Conservation (phyloP, 2,888 invertebrate species). For the Empis stercorea region DNA sequence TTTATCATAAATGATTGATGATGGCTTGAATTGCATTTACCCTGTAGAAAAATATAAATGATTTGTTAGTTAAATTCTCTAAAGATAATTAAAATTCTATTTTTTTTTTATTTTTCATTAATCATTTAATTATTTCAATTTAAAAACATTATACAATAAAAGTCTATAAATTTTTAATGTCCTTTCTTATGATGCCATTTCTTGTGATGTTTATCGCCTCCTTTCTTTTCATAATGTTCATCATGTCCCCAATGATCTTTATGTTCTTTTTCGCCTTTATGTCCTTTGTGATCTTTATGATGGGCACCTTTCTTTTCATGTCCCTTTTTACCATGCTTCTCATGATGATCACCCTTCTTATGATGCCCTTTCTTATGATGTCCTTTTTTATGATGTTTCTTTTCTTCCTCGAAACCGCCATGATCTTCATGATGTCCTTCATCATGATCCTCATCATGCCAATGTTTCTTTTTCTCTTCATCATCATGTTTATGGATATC, state of each 20-base stretch:
- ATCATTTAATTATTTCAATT: no score
- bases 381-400: conserved; percentile 69
- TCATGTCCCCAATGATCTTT: conserved; percentile 64
- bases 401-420: conserved; percentile 65
- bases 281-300: conserved; percentile 65
- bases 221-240: conserved; percentile 65
- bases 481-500: conserved; percentile 75
- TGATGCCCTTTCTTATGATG: conserved; percentile 71
- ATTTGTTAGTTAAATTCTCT: no score
- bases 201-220: conserved; percentile 65
- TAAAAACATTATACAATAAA: no score
- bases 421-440: conserved; percentile 71
- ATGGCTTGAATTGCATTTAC: no score
- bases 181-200: conserved; percentile 58
- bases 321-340: conserved; percentile 69
- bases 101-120: no score
- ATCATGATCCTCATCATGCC: conserved; percentile 75
- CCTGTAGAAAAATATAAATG: no score
- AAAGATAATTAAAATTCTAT: no score
- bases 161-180: not conserved
- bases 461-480: conserved; percentile 74
- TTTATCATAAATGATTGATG: no score
- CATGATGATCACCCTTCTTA: conserved; percentile 60
- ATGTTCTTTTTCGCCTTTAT: conserved; percentile 65
- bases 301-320: conserved; percentile 69